A percentile compares a stretch with the other conserved stretches of the same genome.
phyloP scores from a whole-genome alignment of 2,113 vertebrate genomes.

The Phylloscopus trochiloides region DNA sequence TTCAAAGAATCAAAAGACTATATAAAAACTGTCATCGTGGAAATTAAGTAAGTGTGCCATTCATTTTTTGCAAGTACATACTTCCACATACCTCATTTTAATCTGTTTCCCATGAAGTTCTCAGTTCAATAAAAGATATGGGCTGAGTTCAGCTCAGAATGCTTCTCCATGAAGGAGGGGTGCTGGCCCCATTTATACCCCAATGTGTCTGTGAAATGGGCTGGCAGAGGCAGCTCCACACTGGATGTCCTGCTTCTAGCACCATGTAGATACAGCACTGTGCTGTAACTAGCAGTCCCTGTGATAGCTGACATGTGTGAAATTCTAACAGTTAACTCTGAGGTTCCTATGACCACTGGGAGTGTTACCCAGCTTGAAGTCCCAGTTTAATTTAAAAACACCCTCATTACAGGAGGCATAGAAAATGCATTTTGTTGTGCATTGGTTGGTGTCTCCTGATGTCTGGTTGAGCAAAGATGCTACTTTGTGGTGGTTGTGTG shows the following conservation, averaged over 20 bases:
- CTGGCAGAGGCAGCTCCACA: not conserved
- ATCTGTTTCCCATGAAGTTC: not conserved
- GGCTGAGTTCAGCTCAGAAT: not conserved
- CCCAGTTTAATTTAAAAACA: not conserved
- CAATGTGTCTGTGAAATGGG: not conserved
- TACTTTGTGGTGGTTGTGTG: not conserved
- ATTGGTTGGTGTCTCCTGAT: not conserved
- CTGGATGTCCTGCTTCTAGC: not conserved
- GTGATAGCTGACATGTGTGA: not conserved
- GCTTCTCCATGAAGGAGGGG: not conserved
- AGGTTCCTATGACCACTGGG: not conserved
- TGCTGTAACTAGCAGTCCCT: not conserved
- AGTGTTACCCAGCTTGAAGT: not conserved
- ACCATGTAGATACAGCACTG: not conserved
- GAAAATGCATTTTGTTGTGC: not conserved
- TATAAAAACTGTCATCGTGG: not conserved
- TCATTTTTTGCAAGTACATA: not conserved
- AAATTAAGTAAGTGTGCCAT: constrained; percentile 60
- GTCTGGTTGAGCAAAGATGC: not conserved
- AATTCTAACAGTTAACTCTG: not conserved
- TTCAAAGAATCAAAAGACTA: fast-evolving
- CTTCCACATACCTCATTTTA: not conserved
- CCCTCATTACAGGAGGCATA: not conserved
- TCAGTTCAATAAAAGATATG: not conserved
- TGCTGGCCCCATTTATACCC: not conserved